phyloP scores from a whole-genome alignment of 2,113 vertebrate species.

The Bettongia penicillata region DNA sequence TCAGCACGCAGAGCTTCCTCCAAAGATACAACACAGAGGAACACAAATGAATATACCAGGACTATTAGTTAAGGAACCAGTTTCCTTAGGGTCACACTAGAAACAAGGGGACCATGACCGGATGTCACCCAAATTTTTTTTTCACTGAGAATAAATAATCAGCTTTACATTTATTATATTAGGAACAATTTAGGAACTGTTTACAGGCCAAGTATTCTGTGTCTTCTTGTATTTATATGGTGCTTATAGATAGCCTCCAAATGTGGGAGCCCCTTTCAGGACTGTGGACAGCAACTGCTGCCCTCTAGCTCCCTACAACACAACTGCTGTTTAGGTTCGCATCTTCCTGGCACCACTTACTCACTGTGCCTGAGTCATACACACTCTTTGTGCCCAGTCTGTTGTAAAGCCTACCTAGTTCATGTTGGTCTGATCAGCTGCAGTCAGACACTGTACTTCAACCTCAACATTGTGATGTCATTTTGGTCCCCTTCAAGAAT shows the following conservation, averaged over 20 bases:
- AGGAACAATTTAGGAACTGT: not conserved
- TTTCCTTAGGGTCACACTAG: not conserved
- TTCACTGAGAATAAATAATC: not conserved
- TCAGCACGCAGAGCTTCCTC: not conserved
- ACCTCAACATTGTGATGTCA: no score
- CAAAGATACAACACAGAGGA: not conserved
- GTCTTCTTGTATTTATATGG: not conserved
- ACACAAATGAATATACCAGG: not conserved
- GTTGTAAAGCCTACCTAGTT: not conserved
- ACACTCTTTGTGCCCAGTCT: not conserved
- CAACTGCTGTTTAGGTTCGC: not conserved
- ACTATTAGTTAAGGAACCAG: not conserved
- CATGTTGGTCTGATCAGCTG: not conserved
- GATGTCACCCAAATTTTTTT: not conserved
- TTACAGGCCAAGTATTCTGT: not conserved
- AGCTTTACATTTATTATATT: not conserved
- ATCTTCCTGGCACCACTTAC: not conserved
- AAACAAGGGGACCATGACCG: not conserved
- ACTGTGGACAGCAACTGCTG: not conserved
- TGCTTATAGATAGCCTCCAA: not conserved
- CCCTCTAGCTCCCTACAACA: not conserved
- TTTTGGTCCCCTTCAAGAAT: not conserved
- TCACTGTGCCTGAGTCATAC: not conserved
- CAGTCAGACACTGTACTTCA: not conserved
- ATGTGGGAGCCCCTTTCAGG: not conserved